Evolutionary conservation across 1,140 invertebrate species (phyloP), one percentile per base, ranked within the genome.

Genomic region (Micrasema longulum): DNA sequence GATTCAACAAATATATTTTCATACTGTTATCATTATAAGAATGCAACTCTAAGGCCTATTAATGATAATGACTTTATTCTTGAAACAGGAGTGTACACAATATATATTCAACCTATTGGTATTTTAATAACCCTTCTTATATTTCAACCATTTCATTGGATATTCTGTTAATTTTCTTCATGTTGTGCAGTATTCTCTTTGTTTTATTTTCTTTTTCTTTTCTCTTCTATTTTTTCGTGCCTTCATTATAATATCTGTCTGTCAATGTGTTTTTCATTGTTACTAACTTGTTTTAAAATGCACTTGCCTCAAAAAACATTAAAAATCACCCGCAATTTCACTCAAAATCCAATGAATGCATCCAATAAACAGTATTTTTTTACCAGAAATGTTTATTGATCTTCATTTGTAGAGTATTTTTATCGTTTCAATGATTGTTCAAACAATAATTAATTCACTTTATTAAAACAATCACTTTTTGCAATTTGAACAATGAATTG

Each of bases 261-360:
- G 62, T 75, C 74, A 60, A 75, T 75, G 74, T 75, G 64, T 75
- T 75, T 62, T 55, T 70, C 74, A 62, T 72, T 71, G 69, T 71
- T 71, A 38, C 9, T 14, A 64, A 45, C 2, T 10, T 47, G 43
- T 64, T 64, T 53, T 18, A 66, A 66, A 66, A 66, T 66, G 64
- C 43, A 53, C 47, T 52, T 31, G 2, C 7, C 26, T 7, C 2
- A 4, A 31, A 31, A 31, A 31, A 4, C 26, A n/a, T n/a, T n/a
- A n/a, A 2, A 31, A 31, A 31, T 31, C 7, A 31, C 26, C 2
- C 7, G 26, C 26, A 31, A 4, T 31, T 31, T 31, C 26, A 31
- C 26, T 2, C 3, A 31, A 31, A 31, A 31, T n/a, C 26, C 26
- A 31, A 31, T 31, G 7, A 31, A 31, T n/a, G 12, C 7, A 47